These are phyloP conservation scores for Magallana nippona DNA, from an alignment of 2,888 invertebrate genomes.

Conservation along the genomic window DNA sequence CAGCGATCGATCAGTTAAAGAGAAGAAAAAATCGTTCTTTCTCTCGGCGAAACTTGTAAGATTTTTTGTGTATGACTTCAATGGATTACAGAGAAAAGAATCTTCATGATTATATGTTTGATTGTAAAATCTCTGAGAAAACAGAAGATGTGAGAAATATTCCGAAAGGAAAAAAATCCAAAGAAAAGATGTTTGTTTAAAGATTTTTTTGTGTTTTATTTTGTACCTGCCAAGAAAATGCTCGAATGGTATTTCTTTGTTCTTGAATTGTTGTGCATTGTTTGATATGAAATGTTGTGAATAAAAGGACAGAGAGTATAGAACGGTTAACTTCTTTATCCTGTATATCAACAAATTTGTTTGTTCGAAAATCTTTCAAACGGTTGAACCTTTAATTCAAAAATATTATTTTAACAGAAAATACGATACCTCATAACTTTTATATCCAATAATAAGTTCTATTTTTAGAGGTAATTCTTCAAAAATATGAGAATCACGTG, in stretches of 20 bases:
- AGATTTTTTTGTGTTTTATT: neutral
- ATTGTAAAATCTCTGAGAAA: neutral
- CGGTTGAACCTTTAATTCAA: too few species aligned
- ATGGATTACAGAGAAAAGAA: neutral
- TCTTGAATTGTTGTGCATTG: constrained; percentile 15
- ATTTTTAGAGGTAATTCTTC: too few species aligned
- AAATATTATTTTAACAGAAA: too few species aligned
- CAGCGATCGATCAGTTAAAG: neutral
- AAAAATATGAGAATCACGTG: too few species aligned
- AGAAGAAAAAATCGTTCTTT: neutral
- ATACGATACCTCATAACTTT: too few species aligned
- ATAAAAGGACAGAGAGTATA: neutral
- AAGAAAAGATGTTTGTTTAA: neutral
- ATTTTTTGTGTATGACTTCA: neutral
- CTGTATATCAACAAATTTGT: neutral
- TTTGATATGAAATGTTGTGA: neutral
- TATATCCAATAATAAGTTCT: too few species aligned
- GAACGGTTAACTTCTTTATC: neutral
- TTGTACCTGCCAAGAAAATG: neutral
- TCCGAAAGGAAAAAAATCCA: neutral
- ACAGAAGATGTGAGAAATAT: neutral
- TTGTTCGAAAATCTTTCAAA: too few species aligned
- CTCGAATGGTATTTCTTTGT: neutral
- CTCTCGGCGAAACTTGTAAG: too few species aligned
- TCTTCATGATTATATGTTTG: neutral